Evolutionary conservation across 2,797 vertebrate genomes (phyloP).

Genomic region (Tokudaia tokunoshimensis): DNA sequence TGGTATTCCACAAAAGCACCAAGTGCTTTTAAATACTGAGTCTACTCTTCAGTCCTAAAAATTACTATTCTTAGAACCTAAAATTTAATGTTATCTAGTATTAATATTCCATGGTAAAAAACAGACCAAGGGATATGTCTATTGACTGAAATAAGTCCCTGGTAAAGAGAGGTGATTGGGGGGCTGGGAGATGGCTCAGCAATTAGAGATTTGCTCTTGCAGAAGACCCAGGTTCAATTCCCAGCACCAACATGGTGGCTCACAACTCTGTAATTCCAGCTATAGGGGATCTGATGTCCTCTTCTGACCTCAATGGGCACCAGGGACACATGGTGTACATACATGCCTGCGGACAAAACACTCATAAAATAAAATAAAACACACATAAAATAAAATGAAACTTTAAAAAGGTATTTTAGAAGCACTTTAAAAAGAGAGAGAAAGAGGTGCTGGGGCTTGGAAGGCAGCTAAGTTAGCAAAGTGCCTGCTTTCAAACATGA

Average conservation of each 20-base stretch:
- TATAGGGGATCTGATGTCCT: background rate
- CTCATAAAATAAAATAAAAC: background rate
- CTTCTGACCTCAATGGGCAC: background rate
- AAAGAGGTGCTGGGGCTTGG: no score
- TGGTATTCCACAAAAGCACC: no score
- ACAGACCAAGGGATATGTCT: background rate
- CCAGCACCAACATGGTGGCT: background rate
- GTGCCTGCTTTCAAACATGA: background rate
- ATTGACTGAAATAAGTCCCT: constrained; percentile 42
- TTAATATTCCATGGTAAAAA: constrained; percentile 52
- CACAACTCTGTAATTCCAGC: background rate
- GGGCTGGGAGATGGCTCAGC: no score
- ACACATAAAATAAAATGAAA: background rate
- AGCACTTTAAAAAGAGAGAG: background rate
- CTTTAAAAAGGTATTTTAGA: background rate
- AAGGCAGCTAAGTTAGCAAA: background rate
- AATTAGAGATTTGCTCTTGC: background rate
- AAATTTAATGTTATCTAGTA: constrained; percentile 14
- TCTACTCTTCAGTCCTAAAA: no score
- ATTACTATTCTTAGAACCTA: constrained; percentile 25
- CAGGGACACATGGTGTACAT: background rate
- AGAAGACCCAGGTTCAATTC: background rate
- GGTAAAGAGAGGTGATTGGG: background rate
- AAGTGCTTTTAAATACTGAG: no score
- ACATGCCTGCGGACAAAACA: background rate